These are phyloP conservation scores for Pseudopipra pipra DNA, from an alignment of 2,113 vertebrate species.

Conservation along the genomic window DNA sequence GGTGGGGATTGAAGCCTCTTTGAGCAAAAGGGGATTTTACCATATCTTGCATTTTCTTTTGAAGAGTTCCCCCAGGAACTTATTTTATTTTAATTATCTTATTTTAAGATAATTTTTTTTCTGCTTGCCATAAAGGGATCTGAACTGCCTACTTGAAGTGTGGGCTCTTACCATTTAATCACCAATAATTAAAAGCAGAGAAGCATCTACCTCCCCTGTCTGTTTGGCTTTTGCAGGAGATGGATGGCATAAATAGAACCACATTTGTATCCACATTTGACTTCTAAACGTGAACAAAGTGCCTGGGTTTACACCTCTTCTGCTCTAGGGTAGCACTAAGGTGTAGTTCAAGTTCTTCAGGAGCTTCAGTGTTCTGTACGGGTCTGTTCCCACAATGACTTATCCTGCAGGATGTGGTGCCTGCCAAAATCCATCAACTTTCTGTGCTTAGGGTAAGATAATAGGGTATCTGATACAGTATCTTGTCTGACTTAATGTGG, in stretches of 20 bases:
- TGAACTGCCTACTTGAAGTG: not conserved
- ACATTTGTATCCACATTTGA: not conserved
- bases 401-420: not conserved
- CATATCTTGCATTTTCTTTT: not conserved
- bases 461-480: not conserved
- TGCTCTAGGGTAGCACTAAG: rapidly evolving
- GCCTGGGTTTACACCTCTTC: not conserved
- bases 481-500: not conserved
- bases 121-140: not conserved
- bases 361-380: not conserved
- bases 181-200: not conserved
- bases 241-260: not conserved
- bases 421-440: not conserved
- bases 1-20: not conserved
- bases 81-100: not conserved
- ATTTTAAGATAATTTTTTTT: not conserved
- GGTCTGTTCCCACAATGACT: not conserved
- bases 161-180: not conserved
- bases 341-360: not conserved
- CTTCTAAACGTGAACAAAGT: not conserved
- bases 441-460: too few species aligned
- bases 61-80: not conserved
- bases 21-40: not conserved
- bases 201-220: not conserved
- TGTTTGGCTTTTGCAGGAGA: not conserved